Evolutionary conservation across 2,888 invertebrate genomes (phyloP), one percentile per base, ranked within the genome.

Genomic region (Colletes collaris): DNA sequence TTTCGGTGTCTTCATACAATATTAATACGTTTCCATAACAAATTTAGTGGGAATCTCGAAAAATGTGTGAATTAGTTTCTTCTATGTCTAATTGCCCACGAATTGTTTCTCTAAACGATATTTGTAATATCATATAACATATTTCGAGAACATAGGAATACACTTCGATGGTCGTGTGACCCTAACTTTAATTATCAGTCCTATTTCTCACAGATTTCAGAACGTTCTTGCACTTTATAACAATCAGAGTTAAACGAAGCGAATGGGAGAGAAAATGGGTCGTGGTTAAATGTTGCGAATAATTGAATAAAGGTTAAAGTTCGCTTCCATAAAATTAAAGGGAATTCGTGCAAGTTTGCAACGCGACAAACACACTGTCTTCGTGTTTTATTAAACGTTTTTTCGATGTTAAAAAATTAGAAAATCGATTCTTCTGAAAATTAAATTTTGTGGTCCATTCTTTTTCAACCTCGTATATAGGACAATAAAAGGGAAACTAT

Each of bases 261-360:
- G 71, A 67, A 10, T 19, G 46, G 58, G 59, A 62, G 59, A 52
- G 77, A 55, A 76, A 55, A 76, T 13, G 59, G 55, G 58, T 72
- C 64, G 59, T 56, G 71, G 78, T 72, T 68, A 78, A 80, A 78
- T 80, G 55, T 78, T 64, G 68, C 78, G 79, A 60, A 52, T 80
- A 65, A 80, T 80, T 73, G 63, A 63, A 75, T 77, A 67, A 75
- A 56, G 55, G 10, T 56, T 67, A 50, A 62, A 66, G 60, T 49
- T 49, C 50, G 56, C 27, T 66, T 76, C 56, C 40, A 62, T 4
- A 13, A 68, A 68, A 65, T 60, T 40, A 66, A 46, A 62, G 27
- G 62, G 46, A 52, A 75, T 13, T 37, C 7, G 46, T 13, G 40
- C 50, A 16, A n/a, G 40, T 35, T 60, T 50, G 59, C 69, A 69